phyloP scores from a whole-genome alignment of 2,797 vertebrate species.

The Chaetophractus vellerosus region DNA sequence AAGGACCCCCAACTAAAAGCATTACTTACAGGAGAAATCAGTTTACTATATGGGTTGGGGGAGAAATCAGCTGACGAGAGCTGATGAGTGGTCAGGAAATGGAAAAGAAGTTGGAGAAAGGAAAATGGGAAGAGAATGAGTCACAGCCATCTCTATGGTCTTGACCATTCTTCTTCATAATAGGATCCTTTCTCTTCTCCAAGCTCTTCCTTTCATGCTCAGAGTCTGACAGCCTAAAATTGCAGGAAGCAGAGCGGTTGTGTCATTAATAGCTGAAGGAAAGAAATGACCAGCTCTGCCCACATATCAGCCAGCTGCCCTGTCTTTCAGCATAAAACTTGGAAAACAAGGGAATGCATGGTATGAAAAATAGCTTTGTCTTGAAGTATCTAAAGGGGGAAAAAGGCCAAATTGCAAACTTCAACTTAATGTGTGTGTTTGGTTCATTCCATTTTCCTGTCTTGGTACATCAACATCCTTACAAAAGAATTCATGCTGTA shows the following conservation, averaged over 20 bases:
- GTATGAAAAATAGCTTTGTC: slow-evolving; percentile 66
- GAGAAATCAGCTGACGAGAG: slow-evolving; percentile 73
- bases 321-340: slow-evolving; percentile 67
- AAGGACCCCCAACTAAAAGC: slow-evolving; percentile 75
- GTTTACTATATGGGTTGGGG: slow-evolving; percentile 56
- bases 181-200: slow-evolving; percentile 68
- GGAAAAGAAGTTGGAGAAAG: slow-evolving; percentile 65
- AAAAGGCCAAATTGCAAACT: background rate
- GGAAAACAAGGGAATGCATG: slow-evolving; percentile 13
- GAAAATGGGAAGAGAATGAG: slow-evolving; percentile 61
- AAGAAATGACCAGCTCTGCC: slow-evolving; percentile 38
- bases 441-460: background rate
- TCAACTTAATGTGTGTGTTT: background rate
- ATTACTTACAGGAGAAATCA: slow-evolving; percentile 63
- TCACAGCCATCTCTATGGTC: slow-evolving; percentile 35
- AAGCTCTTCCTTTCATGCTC: background rate
- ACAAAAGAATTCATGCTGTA: slow-evolving; percentile 6
- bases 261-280: slow-evolving; percentile 48
- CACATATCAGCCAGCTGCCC: slow-evolving; percentile 48
- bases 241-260: background rate
- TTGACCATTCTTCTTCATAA: background rate
- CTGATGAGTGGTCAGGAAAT: slow-evolving; percentile 60
- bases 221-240: slow-evolving; percentile 64
- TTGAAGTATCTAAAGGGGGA: slow-evolving; percentile 48
- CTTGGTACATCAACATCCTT: background rate